Evolutionary conservation across 2,888 invertebrate species (phyloP).

Genomic region (Eupeodes luniger): DNA sequence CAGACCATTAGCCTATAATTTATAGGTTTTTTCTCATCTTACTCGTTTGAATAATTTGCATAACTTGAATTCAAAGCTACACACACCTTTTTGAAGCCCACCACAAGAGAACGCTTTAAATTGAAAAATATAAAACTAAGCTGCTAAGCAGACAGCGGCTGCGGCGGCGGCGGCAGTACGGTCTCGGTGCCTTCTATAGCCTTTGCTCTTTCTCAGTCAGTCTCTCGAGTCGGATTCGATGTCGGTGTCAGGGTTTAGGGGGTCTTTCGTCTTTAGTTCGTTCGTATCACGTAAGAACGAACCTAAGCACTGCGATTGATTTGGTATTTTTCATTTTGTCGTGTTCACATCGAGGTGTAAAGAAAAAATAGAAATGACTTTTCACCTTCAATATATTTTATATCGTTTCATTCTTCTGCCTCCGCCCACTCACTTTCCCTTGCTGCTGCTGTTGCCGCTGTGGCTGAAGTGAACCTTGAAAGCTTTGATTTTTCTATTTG

Average conservation of each 20-base stretch:
- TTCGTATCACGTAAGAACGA: not conserved
- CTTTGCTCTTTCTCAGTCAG: slow-evolving; percentile 17
- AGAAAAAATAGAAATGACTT: slow-evolving; percentile 69
- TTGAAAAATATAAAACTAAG: not conserved
- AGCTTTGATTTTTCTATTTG: slow-evolving; percentile 1
- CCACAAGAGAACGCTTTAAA: not conserved
- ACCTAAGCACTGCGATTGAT: slow-evolving; percentile 4
- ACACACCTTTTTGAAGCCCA: slow-evolving; percentile 2
- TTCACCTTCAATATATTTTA: slow-evolving; percentile 57
- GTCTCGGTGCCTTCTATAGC: not conserved
- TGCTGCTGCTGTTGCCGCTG: not conserved
- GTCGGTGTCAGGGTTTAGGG: slow-evolving; percentile 9
- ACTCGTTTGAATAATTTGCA: slow-evolving; percentile 18
- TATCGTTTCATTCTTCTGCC: not conserved
- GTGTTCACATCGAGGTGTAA: slow-evolving; percentile 5
- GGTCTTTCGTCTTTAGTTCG: slow-evolving; percentile 14
- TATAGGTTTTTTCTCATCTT: not conserved
- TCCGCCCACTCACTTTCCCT: not conserved
- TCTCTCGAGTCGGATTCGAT: not conserved
- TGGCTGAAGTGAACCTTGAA: not conserved
- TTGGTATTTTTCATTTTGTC: not conserved
- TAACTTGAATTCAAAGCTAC: slow-evolving; percentile 32
- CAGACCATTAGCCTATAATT: slow-evolving; percentile 1
- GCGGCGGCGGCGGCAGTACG: no score
- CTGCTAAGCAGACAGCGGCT: not conserved